Evolutionary conservation across 2,113 vertebrate species (phyloP), one percentile per base, ranked within the genome.

Genomic region (Callionymus lyra): DNA sequence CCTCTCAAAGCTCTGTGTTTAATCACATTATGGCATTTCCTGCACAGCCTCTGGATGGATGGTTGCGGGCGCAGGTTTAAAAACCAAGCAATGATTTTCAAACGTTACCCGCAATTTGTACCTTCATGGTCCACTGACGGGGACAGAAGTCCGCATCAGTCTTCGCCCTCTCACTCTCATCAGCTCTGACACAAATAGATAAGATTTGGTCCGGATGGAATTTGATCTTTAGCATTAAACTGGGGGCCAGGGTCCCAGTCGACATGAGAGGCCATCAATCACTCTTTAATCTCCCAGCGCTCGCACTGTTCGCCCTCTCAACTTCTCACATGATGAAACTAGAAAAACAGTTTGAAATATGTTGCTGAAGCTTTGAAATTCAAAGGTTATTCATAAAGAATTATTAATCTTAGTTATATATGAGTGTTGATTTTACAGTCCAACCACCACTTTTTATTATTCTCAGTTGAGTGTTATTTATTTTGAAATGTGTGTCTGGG

Each of bases 11-110:
- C 74, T 65, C 64, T 69, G 68, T 74, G 62, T 74, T 76, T 74
- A 81, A 81, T 82, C 76, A 78, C 76, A 76, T 78, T 76, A 77
- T 54, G 49, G 50, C 63, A 75, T 71, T 76, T 72, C 17, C 62
- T 10, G 50, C 47, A 42, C 44, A 48, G 71, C 51, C 38, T 44
- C 13, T 9, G 56, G 21, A 27, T 27, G 21, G 53, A 50, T 57
- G 59, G 70, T 68, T 78, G 59, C 65, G 62, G 66, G 68, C 58
- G 72, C 60, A 74, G 44, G 64, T 69, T 71, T 58, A 56, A 70
- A 72, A 69, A 67, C 27, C 44, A 17, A 56, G 68, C 57, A 50
- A 44, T 70, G 59, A 27, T 42, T 72, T 76, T 70, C 18, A 65
- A 44, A 70, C 72, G 71, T 67, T 57, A 60, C 55, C 53, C 63